Conservation (phyloP, 2,797 vertebrate genomes). For the Poeciliopsis presidionis region DNA sequence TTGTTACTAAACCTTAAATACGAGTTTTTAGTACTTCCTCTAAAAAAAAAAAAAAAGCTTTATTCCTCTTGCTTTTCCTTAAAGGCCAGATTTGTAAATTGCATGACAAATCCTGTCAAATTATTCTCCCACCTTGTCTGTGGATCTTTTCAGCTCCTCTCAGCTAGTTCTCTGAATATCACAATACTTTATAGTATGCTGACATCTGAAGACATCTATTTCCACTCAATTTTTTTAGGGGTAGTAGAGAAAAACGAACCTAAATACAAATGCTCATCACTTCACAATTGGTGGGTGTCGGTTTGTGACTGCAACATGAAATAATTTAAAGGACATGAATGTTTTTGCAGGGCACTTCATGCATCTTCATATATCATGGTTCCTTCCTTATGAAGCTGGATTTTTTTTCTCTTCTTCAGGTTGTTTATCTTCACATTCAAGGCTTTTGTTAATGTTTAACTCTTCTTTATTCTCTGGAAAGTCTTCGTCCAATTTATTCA, state of each 20-base stretch:
- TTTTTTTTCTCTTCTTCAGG: slow-evolving; percentile 32
- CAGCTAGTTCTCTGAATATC: not conserved
- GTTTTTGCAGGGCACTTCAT: not conserved
- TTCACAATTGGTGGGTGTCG: not conserved
- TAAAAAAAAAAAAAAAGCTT: not conserved
- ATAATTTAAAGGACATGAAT: not conserved
- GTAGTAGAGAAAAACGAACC: not conserved
- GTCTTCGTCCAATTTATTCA: slow-evolving; percentile 19
- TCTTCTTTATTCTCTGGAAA: slow-evolving; percentile 20
- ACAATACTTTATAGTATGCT: not conserved
- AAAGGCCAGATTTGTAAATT: not conserved
- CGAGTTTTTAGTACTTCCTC: not conserved
- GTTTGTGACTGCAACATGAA: not conserved
- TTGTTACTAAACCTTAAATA: not conserved
- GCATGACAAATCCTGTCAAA: not conserved
- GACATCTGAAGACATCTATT: not conserved
- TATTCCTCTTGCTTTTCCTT: not conserved
- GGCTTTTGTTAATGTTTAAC: slow-evolving; percentile 3
- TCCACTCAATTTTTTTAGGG: not conserved
- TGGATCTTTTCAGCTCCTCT: not conserved
- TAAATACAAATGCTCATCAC: not conserved
- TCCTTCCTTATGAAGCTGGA: slow-evolving; percentile 29
- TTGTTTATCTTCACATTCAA: slow-evolving; percentile 33
- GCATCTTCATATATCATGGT: slow-evolving; percentile 16
- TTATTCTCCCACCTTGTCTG: not conserved